Evolutionary conservation across 2,113 vertebrate species (phyloP), one percentile per base, ranked within the genome.

Genomic region (Lethenteron reissneri): DNA sequence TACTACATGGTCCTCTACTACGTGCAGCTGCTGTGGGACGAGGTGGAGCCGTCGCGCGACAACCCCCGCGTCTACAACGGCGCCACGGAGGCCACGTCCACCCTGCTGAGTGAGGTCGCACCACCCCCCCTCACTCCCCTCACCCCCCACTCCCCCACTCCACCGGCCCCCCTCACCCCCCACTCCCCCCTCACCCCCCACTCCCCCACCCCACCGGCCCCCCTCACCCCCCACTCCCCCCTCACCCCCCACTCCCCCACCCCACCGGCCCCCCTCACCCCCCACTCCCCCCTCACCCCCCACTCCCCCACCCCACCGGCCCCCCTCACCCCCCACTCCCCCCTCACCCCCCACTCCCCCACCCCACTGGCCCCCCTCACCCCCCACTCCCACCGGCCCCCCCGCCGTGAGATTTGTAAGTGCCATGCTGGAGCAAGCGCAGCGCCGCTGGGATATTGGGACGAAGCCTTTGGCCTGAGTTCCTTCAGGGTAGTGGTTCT

Each of bases 1-100:
- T 99, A 99, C 80, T 99, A 99, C 78, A 78, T 99, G 78, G 77
- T 97, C 71, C 74, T 91, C 57, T 95, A 89, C 80, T 91, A 99
- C 0, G 83, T 87, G 12, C 92, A 96, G 74, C 84, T 95, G 76
- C 81, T 96, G 74, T 99, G 94, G 94, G 86, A 79, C 0, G 78
- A 78, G 73, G 77, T 95, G 58, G 73, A 75, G 58, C 75, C 76
- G 1, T 1, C 77, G 21, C 71, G 0, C 0, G 77, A 84, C 73
- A 80, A 81, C 70, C 73, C 77, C 1, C 73, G 13, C 0, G 77
- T 86, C 71, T 94, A 94, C 83, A 99, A 99, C 0, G 92, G 92
- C 1, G 90, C 79, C 0, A 86, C 87, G n/a, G 94, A 97, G 0
- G 94, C 94, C 0, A 86, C 85, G 15, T 86, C 92, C 58, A 97